phyloP scores from a whole-genome alignment of 2,888 invertebrate species.

The Dexiosoma caninum region DNA sequence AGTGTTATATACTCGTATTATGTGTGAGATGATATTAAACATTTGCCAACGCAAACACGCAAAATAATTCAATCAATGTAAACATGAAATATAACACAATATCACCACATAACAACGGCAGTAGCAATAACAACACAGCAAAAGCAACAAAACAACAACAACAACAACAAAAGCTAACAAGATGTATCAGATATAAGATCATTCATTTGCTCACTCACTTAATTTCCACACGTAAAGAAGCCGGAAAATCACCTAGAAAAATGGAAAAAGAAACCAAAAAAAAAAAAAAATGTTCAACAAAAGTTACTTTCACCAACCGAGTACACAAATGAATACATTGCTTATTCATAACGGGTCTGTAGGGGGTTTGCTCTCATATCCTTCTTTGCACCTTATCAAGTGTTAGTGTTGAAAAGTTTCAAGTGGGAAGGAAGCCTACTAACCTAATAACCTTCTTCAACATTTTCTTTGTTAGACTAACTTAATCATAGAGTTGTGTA shows the following conservation, averaged over 20 bases:
- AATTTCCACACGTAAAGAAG: constrained; percentile 8
- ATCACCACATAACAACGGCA: constrained; percentile 36
- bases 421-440: constrained; percentile 41
- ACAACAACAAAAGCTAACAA: not conserved
- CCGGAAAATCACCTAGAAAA: not conserved
- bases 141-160: no score
- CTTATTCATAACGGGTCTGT: not conserved
- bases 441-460: constrained; percentile 54
- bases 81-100: constrained; percentile 48
- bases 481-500: not conserved
- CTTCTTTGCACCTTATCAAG: not conserved
- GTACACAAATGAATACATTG: not conserved
- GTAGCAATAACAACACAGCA: no score
- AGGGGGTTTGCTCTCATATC: not conserved
- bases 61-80: constrained; percentile 61
- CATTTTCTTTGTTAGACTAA: constrained; percentile 33
- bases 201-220: not conserved
- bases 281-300: not conserved
- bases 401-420: constrained; percentile 19
- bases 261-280: not conserved
- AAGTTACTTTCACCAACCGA: not conserved
- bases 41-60: constrained; percentile 20
- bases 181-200: not conserved
- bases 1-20: not conserved
- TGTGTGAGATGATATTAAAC: not conserved